Evolutionary conservation across 1,140 invertebrate genomes (phyloP).

Genomic region (Arctopsyche grandis): DNA sequence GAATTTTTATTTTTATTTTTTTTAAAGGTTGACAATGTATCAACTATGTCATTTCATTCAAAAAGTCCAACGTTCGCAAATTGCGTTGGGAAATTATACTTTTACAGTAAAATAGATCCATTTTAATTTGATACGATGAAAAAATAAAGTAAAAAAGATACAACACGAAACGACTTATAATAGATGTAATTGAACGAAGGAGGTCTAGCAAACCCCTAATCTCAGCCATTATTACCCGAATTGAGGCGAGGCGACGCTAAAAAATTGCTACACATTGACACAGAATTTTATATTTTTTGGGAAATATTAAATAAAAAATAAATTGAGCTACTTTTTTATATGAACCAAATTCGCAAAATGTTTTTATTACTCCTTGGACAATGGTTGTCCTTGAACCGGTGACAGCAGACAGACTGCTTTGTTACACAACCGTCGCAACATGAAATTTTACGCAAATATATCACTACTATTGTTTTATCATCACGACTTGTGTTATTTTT

Average conservation of each 20-base stretch:
- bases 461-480: not conserved
- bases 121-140: not conserved
- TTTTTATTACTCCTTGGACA: not conserved
- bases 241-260: constrained; percentile 37
- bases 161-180: constrained; percentile 31
- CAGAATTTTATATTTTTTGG: not conserved
- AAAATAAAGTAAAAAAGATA: not conserved
- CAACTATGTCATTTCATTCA: not conserved
- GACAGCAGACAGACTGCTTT: not conserved
- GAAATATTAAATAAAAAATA: not conserved
- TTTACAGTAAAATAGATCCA: not conserved
- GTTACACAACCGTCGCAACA: not conserved
- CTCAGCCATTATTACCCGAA: constrained; percentile 17
- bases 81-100: not conserved
- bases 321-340: too few species aligned
- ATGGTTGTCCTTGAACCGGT: not conserved
- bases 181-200: constrained; percentile 46
- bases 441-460: constrained; percentile 4
- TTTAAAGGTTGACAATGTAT: not conserved
- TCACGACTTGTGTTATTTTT: not conserved
- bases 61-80: not conserved
- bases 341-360: too few species aligned
- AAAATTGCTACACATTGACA: constrained; percentile 17
- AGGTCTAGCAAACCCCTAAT: constrained; percentile 43
- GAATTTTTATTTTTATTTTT: too few species aligned